Percentiles rank a stretch among this genome's conserved stretches.
These are phyloP conservation scores for Stenurella melanura DNA, from an alignment of 2,888 invertebrate species.

Conservation along the genomic window DNA sequence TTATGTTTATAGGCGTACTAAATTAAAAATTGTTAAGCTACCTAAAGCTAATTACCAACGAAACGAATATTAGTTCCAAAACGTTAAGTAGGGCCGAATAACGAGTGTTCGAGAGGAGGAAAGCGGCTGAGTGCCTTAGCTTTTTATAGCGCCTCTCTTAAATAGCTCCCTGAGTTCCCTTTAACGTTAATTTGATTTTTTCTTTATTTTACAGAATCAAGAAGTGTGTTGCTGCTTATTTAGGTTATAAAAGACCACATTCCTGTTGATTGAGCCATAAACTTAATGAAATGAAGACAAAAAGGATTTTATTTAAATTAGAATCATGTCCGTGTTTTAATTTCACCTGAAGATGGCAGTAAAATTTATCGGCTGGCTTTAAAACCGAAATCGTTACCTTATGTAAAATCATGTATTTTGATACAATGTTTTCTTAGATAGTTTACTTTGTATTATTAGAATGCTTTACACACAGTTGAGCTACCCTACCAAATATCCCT, in stretches of 20 bases:
- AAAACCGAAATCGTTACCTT: neutral
- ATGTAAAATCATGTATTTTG: no score
- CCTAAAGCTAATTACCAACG: conserved; percentile 66
- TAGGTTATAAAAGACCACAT: conserved; percentile 66
- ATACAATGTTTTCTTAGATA: no score
- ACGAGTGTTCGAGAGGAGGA: conserved; percentile 49
- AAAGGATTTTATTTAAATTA: conserved; percentile 60
- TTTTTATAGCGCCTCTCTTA: conserved; percentile 50
- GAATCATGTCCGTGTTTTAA: conserved; percentile 45
- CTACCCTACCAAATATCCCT: no score
- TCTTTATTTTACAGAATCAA: conserved; percentile 62
- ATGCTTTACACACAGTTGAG: no score
- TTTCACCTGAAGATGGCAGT: conserved; percentile 16
- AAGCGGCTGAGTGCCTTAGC: conserved; percentile 46
- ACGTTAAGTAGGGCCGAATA: conserved; percentile 65
- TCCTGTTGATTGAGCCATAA: conserved; percentile 67
- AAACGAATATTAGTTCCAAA: conserved; percentile 70
- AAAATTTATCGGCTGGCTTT: neutral
- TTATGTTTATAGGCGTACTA: conserved; percentile 55
- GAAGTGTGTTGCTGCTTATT: conserved; percentile 64
- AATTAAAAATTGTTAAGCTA: conserved; percentile 61
- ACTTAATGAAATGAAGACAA: conserved; percentile 64
- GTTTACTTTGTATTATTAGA: no score
- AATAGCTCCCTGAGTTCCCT: conserved; percentile 44
- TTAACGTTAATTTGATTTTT: conserved; percentile 50